These are phyloP conservation scores for Apamea anceps DNA, from an alignment of 2,888 invertebrate genomes.

Conservation along the genomic window DNA sequence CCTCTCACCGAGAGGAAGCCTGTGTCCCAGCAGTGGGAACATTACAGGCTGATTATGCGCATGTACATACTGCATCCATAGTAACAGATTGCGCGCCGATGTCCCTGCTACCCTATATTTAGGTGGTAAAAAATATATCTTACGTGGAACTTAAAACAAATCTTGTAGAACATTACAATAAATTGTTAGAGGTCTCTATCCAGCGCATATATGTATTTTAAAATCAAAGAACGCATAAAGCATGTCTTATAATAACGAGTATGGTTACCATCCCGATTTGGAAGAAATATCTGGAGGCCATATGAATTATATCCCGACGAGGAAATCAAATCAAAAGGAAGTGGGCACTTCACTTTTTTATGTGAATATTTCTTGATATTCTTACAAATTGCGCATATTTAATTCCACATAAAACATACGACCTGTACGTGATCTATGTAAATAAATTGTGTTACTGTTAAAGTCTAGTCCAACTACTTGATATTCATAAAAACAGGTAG, in stretches of 20 bases:
- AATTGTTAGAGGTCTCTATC: not conserved
- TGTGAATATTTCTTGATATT: not conserved
- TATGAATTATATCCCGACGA: not conserved
- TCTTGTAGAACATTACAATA: not conserved
- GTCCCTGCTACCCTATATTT: too few relatives aligned
- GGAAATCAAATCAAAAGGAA: constrained; percentile 2
- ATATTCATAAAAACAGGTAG: constrained; percentile 1
- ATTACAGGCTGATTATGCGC: too few relatives aligned
- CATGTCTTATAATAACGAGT: not conserved
- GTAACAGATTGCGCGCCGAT: too few relatives aligned
- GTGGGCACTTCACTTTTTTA: not conserved
- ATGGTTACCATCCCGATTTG: constrained; percentile 23
- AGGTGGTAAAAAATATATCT: too few relatives aligned
- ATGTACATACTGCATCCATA: too few relatives aligned
- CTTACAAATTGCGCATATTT: not conserved
- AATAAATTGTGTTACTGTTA: constrained; percentile 15
- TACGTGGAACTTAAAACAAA: not conserved
- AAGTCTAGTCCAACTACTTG: not conserved
- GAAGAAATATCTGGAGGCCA: not conserved
- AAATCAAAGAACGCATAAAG: not conserved
- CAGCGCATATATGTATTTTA: not conserved
- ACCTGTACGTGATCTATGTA: constrained; percentile 37
- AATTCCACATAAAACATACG: constrained; percentile 4
- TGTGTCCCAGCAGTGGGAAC: too few relatives aligned
- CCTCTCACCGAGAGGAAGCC: too few relatives aligned